Percentiles rank a stretch among this genome's conserved stretches.
These are phyloP conservation scores for Origma solitaria DNA, from an alignment of 2,113 vertebrate species.

Conservation along the genomic window DNA sequence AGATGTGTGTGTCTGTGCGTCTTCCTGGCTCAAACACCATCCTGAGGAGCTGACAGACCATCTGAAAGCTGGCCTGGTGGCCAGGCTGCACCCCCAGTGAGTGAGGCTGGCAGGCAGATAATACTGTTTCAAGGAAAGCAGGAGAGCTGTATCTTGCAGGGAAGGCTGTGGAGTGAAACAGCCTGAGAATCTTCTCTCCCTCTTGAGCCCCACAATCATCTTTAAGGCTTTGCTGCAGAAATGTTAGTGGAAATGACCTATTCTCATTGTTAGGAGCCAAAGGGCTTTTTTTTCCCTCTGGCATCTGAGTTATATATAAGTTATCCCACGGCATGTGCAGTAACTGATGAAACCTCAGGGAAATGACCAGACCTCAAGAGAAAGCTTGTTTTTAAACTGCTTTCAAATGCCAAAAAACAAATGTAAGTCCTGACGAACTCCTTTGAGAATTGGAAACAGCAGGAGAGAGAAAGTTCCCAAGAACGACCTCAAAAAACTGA, in stretches of 20 bases:
- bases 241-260: background rate
- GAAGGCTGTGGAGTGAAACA: background rate
- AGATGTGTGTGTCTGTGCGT: background rate
- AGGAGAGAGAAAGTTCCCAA: background rate
- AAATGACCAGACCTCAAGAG: slow-evolving; percentile 3
- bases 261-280: background rate
- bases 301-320: background rate
- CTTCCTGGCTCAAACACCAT: background rate
- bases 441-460: background rate
- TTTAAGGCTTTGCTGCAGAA: background rate
- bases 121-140: background rate
- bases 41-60: background rate
- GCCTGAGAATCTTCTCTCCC: background rate
- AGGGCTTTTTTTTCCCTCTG: background rate
- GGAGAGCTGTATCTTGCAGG: background rate
- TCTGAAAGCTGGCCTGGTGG: background rate
- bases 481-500: background rate
- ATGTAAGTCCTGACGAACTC: background rate
- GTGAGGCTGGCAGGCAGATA: background rate
- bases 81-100: accelerated
- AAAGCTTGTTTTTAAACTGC: slow-evolving; percentile 15
- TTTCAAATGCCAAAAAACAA: background rate
- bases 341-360: slow-evolving; percentile 17
- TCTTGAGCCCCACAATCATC: background rate
- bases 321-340: background rate